Evolutionary conservation across 1,140 invertebrate genomes (phyloP), one percentile per base, ranked within the genome.

Genomic region (Drosophila auraria): DNA sequence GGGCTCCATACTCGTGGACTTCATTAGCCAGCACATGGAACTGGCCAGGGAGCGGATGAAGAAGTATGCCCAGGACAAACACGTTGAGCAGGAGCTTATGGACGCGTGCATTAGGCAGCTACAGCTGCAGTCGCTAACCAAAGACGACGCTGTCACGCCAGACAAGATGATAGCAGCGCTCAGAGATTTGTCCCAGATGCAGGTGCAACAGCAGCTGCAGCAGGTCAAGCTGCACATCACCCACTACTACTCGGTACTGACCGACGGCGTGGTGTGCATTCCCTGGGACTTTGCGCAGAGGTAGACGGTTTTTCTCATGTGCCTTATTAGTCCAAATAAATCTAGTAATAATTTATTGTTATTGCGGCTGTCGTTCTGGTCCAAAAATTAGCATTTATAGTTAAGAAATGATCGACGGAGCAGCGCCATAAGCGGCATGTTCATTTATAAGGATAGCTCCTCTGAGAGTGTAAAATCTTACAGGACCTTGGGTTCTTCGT

Each of bases 131-230:
- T 94, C 95, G 17, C 93, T 99, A 1, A 94, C 95, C 65, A 98
- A 98, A 94, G 98, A 98, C 82, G 97, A 98, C 83, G 97, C 97
- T 79, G 96, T 99, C 7, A 97, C 97, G 0, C 97, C 97, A 1
- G 96, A 96, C 71, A 94, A 97, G 23, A 98, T 99, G 97, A 97
- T 98, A 69, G 93, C 95, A 50, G 98, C 97, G 76, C 97, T 97
- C 83, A 94, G 95, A 76, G 94, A 95, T 59, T 92, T 99, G 44
- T 93, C 98, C 7, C 72, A 45, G 36, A 71, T 95, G 69, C 93
- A 95, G 66, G 53, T 78, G 15, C 59, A 86, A 54, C 71, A 93
- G 59, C 73, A 93, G 58, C 69, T 86, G 51, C 51, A 93, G 53
- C 95, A 95, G 44, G 94, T 96, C 38, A 95, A 96, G 82, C 87